Base-by-base conservation (phyloP, 1,140 invertebrate species). In the Centruroides vittatus region DNA sequence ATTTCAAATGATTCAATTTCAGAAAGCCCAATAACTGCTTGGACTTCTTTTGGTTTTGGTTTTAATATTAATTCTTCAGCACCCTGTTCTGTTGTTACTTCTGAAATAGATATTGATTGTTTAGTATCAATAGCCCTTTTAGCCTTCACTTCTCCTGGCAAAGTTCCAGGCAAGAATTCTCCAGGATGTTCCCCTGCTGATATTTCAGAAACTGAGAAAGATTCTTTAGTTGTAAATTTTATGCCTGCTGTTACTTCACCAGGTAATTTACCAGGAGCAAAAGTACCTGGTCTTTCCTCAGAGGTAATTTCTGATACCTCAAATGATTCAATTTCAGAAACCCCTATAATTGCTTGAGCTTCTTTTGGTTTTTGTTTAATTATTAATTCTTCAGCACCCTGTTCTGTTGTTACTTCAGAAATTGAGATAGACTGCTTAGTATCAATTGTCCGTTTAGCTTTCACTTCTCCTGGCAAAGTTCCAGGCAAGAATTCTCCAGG, bases 401-500 rank as follows among this genome's bases (percentile, higher is more conserved):
- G 59, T 47, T 64, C 50, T 46, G 49, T 51, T 6, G 63, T 35
- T 10, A 61, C 55, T 63, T 67, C 66, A 49, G 47, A 59, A 6
- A 67, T 59, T 50, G 61, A 47, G 12, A 67, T 54, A 5, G 61
- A 57, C 35, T 63, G 53, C 47, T 65, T 52, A 46, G 57, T 57
- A 4, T 59, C 61, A 10, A 48, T 55, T 47, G 61, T n/a, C n/a
- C n/a, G n/a, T 50, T 54, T 60, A 35, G 60, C 60, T 23, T 61
- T 48, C 8, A 56, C 48, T 57, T 60, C 60, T 47, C 56, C 60
- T 9, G 63, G 63, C 5, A 61, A 23, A 47, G 53, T 41, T 11
- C 56, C 60, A 41, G 60, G 47, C 11, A 35, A 81, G 68, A 92
- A 90, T 70, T 89, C 88, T 75, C 88, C 84, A 10, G 86, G 85